Evolutionary conservation across 1,140 invertebrate genomes (phyloP).

Genomic region (Diploscapter pachys): DNA sequence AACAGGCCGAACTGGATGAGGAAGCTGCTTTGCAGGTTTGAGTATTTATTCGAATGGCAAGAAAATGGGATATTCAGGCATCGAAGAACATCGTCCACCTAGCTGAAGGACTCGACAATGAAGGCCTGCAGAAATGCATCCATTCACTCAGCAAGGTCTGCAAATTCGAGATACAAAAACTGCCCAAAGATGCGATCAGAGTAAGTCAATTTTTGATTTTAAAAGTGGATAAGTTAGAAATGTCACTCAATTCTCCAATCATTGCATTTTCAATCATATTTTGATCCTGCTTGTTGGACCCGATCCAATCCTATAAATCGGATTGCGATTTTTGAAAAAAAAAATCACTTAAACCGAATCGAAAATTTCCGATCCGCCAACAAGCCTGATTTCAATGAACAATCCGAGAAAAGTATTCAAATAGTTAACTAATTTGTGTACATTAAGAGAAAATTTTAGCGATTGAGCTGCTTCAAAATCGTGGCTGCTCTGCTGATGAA

Average conservation of each 20-base stretch:
- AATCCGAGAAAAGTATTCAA: background rate
- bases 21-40: conserved; percentile 7
- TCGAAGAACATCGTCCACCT: conserved; percentile 35
- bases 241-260: background rate
- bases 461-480: conserved; percentile 34
- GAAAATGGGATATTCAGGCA: conserved; percentile 14
- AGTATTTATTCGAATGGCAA: conserved; percentile 17
- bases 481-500: conserved; percentile 30
- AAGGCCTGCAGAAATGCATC: conserved; percentile 20
- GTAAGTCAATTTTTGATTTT: background rate
- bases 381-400: conserved; percentile 12
- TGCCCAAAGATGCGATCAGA: conserved; percentile 15
- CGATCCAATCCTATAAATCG: no score
- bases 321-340: no score
- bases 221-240: background rate
- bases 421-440: no score
- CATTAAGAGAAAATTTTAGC: conserved; percentile 14
- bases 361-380: conserved; percentile 7
- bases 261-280: no score
- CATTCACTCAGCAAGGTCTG: conserved; percentile 13
- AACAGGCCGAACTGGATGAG: conserved; percentile 10
- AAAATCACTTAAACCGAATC: background rate
- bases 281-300: background rate
- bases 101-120: background rate
- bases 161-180: conserved; percentile 16